Conservation (phyloP, 2,113 vertebrate genomes). For the Gasterosteus aculeatus region DNA sequence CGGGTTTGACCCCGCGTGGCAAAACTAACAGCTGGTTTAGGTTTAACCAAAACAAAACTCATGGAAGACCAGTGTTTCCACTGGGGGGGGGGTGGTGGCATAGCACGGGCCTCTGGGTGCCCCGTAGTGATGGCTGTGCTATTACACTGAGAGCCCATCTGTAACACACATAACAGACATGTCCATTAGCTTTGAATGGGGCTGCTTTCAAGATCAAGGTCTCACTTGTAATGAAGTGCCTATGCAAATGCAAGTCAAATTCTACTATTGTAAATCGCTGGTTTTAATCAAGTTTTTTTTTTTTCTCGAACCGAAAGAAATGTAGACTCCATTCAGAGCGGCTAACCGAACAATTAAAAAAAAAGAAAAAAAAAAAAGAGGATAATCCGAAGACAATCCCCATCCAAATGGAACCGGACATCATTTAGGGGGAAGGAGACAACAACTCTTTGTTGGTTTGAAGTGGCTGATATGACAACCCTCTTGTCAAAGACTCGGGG, state of each 20-base stretch:
- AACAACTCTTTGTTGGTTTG: conserved; percentile 82
- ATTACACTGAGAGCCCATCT: conserved; percentile 60
- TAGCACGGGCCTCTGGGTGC: conserved; percentile 45
- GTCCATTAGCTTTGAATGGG: conserved; percentile 74
- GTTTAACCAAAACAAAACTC: conserved; percentile 45
- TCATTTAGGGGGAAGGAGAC: conserved; percentile 73
- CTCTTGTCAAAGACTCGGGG: conserved; percentile 79
- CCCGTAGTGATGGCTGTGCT: conserved; percentile 50
- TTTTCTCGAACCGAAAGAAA: conserved; percentile 53
- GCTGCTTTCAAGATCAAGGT: conserved; percentile 79
- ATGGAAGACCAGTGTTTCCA: conserved; percentile 5
- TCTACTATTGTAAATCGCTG: conserved; percentile 71
- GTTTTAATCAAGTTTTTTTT: conserved; percentile 74
- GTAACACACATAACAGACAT: conserved; percentile 63
- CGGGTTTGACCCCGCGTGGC: conserved; percentile 50
- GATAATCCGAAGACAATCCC: conserved; percentile 78
- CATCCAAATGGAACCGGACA: conserved; percentile 75
- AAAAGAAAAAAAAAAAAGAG: conserved; percentile 57
- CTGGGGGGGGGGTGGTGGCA: conserved; percentile 24
- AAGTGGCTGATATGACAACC: conserved; percentile 81
- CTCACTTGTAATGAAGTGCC: conserved; percentile 78
- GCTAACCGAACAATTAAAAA: conserved; percentile 66
- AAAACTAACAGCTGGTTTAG: conserved; percentile 31
- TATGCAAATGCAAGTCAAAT: conserved; percentile 74
- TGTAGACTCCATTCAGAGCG: conserved; percentile 65